A percentile compares a stretch with the other conserved stretches of the same genome.
Evolutionary conservation across 1,140 invertebrate species (phyloP).

Genomic region (Tenebrio molitor): DNA sequence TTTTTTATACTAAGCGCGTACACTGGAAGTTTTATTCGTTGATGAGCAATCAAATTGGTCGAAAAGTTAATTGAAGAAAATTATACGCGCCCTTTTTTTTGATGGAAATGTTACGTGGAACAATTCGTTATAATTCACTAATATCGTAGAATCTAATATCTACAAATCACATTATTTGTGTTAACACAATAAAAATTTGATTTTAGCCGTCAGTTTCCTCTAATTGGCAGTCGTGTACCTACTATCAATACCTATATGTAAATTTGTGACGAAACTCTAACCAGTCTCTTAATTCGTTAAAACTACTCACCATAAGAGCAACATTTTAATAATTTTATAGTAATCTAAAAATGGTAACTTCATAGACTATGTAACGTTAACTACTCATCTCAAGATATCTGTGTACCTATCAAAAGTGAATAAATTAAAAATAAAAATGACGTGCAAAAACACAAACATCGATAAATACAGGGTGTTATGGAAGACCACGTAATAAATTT

Average conservation of each 20-base stretch:
- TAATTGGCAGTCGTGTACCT: constrained; percentile 30
- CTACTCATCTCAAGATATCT: not conserved
- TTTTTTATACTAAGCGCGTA: not conserved
- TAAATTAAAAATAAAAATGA: no score
- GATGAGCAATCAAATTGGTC: constrained; percentile 21
- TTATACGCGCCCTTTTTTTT: no score
- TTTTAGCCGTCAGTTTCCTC: not conserved
- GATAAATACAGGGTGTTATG: not conserved
- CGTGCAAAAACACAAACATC: no score
- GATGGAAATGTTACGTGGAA: no score
- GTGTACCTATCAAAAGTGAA: no score
- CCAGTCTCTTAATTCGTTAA: constrained; percentile 33
- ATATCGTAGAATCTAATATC: not conserved
- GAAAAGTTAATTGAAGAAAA: not conserved
- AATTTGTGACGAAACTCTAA: constrained; percentile 24
- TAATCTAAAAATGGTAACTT: constrained; percentile 40
- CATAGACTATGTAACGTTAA: constrained; percentile 44
- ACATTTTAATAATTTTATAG: constrained; percentile 23
- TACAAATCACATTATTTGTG: constrained; percentile 8
- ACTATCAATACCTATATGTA: not conserved
- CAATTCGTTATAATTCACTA: not conserved
- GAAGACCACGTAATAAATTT: no score
- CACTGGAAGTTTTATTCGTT: not conserved
- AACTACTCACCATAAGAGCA: constrained; percentile 19
- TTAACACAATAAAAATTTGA: not conserved